Base-by-base conservation (phyloP, 2,113 vertebrate genomes). In the Euleptes europaea region DNA sequence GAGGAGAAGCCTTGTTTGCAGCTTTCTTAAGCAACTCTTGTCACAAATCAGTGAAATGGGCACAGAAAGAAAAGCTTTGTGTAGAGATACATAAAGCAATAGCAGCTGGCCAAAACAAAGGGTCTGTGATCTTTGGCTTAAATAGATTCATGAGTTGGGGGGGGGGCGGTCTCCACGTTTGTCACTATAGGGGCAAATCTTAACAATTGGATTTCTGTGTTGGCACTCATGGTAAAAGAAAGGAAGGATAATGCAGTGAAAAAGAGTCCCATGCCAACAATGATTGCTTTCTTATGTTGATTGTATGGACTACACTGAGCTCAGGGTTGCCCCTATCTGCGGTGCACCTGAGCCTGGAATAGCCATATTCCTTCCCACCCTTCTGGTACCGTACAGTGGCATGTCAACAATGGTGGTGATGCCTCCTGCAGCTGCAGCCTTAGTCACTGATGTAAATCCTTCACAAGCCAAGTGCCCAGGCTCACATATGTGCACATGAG, bases 381-480 rank as follows among this genome's bases (percentile, higher is more conserved):
- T 21, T 31, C 31, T 5, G 35, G 47, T 44, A 89, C 54, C 94
- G 87, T 92, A 97, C 97, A 97, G 93, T 1, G 97, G 97, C 97
- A 98, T 98, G 88, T 97, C 97, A 82, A 97, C 96, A 8, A 98
- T 94, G 0, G 97, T 97, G 0, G 97, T 98, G 83, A 97, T 96
- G 6, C 97, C 97, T 87, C 97, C 97, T 1, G 97, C 97, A 47
- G 97, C 97, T 2, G 97, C 97, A 0, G 97, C 97, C 77, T 84
- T 94, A 12, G 97, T 97, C 75, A 96, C 96, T 0, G 91, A 97
- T 94, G 96, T 94, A 90, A 96, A 97, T 14, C 97, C 97, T 89
- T 98, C 97, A 96, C 96, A 97, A 14, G 91, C 84, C n/a, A 94
- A 94, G 23, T 96, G 96, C 11, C 97, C 97, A 1, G 97, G 97